Percentiles rank a stretch among this genome's conserved stretches.
phyloP scores from a whole-genome alignment of 2,888 invertebrate genomes.

The Halocaridina rubra region DNA sequence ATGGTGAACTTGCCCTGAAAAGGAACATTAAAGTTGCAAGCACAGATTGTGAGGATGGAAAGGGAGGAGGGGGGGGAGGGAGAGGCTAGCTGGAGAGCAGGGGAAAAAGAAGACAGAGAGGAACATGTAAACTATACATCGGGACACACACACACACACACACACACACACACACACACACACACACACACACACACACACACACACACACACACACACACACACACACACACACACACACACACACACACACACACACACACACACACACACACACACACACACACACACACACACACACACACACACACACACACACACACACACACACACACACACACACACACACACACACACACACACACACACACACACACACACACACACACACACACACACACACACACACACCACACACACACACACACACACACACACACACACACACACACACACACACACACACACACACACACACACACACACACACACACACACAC shows the following conservation, averaged over 20 bases:
- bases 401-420: no score
- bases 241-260: conserved; percentile 19
- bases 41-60: neutral
- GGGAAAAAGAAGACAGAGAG: neutral
- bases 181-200: neutral
- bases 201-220: neutral
- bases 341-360: conserved; percentile 16
- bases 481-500: no score
- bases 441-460: no score
- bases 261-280: conserved; percentile 19
- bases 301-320: conserved; percentile 9
- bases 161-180: neutral
- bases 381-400: no score
- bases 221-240: conserved; percentile 1
- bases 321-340: conserved; percentile 12
- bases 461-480: no score
- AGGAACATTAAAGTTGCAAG: no score
- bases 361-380: neutral
- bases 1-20: no score
- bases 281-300: conserved; percentile 16
- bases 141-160: neutral
- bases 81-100: neutral
- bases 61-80: neutral
- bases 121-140: neutral
- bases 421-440: neutral